Conservation (phyloP, 2,113 vertebrate species). For the Actinemys pallida region DNA sequence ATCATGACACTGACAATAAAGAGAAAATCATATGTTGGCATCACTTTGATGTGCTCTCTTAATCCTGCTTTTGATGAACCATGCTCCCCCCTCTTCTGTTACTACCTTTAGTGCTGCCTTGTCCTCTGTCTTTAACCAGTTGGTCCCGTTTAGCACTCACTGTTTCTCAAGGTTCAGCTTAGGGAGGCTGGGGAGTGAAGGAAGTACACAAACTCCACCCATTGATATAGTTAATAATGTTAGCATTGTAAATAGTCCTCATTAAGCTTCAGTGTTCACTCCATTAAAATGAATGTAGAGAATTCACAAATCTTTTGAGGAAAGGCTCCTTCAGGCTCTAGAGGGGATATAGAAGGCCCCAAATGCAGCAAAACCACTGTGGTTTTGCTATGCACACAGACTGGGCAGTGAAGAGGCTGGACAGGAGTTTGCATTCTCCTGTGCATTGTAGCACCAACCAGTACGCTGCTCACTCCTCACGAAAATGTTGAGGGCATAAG, state of each 20-base stretch:
- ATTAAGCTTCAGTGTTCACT: background rate
- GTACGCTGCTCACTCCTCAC: too few species aligned
- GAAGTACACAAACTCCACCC: background rate
- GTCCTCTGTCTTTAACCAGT: background rate
- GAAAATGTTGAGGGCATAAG: too few species aligned
- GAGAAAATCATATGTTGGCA: background rate
- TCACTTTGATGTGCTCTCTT: background rate
- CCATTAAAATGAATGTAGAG: background rate
- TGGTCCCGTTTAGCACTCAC: background rate
- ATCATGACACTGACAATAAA: background rate
- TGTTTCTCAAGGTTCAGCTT: background rate
- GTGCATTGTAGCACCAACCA: too few species aligned
- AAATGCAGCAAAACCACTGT: background rate
- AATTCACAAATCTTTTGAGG: background rate
- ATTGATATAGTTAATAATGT: background rate
- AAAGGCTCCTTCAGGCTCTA: background rate
- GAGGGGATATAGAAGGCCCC: background rate
- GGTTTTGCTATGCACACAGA: background rate
- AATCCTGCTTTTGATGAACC: background rate
- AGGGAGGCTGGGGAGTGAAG: rapidly evolving
- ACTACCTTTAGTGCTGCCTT: background rate
- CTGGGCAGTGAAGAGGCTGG: background rate
- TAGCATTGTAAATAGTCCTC: background rate
- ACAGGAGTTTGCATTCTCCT: background rate
- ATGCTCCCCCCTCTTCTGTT: background rate